Percentiles rank a stretch among this genome's conserved stretches.
These are phyloP conservation scores for Eonycteris spelaea DNA, from an alignment of 2,113 vertebrate species.

Conservation along the genomic window DNA sequence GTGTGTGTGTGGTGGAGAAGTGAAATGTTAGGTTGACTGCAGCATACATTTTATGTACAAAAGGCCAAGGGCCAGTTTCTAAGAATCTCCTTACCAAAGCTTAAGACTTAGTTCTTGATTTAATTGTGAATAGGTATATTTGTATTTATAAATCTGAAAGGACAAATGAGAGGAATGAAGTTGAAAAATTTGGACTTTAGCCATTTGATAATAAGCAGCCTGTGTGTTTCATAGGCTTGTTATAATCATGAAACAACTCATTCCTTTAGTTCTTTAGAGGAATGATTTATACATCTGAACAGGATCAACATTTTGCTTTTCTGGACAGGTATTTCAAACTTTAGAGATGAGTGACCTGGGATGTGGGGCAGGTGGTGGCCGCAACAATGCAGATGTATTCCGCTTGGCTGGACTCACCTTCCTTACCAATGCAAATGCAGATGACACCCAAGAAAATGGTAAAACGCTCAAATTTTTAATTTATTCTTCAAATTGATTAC, in stretches of 20 bases:
- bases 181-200: neutral
- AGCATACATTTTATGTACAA: neutral
- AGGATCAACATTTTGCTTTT: neutral
- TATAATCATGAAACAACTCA: neutral
- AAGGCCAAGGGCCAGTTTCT: neutral
- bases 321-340: slow-evolving; percentile 83
- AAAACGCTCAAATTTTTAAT: neutral
- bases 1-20: neutral
- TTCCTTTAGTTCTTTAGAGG: neutral
- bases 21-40: neutral
- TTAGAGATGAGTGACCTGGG: slow-evolving; percentile 92
- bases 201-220: neutral
- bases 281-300: neutral
- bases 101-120: slow-evolving; percentile 11
- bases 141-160: neutral
- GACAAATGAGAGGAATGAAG: neutral
- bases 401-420: slow-evolving; percentile 90
- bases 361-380: slow-evolving; percentile 93
- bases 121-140: neutral
- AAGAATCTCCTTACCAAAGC: neutral
- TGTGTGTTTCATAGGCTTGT: neutral
- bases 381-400: slow-evolving; percentile 88
- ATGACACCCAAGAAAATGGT: slow-evolving; percentile 76
- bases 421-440: slow-evolving; percentile 90
- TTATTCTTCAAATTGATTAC: neutral